Evolutionary conservation across 1,140 invertebrate species (phyloP).

Genomic region (Lepidurus arcticus): DNA sequence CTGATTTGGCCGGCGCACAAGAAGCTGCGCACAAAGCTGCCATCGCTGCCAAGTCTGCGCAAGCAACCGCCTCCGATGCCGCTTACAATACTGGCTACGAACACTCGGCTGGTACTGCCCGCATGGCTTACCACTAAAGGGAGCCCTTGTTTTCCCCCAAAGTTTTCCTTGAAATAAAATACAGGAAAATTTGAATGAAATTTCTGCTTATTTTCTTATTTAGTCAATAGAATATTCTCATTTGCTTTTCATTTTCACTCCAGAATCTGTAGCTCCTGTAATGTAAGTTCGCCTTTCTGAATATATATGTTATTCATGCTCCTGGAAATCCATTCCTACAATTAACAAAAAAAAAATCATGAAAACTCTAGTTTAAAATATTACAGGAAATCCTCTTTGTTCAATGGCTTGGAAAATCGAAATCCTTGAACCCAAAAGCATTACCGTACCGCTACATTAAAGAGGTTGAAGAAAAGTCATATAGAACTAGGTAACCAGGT

Average conservation of each 20-base stretch:
- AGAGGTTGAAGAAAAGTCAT: background rate
- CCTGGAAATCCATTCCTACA: too few relatives aligned
- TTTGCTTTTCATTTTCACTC: background rate
- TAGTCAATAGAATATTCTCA: background rate
- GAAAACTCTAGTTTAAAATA: too few relatives aligned
- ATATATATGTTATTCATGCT: too few relatives aligned
- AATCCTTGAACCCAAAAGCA: too few relatives aligned
- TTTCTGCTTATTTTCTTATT: background rate
- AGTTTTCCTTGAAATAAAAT: background rate
- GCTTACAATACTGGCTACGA: constrained; percentile 29
- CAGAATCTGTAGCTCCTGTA: too few relatives aligned
- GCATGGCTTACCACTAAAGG: background rate
- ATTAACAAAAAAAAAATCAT: too few relatives aligned
- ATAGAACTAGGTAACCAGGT: background rate
- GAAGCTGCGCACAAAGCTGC: constrained; percentile 38
- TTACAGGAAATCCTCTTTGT: too few relatives aligned
- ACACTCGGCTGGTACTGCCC: background rate
- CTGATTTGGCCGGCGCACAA: constrained; percentile 40
- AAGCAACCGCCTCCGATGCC: constrained; percentile 35
- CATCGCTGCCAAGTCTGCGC: constrained; percentile 37
- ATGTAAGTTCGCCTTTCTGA: too few relatives aligned
- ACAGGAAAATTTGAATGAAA: background rate
- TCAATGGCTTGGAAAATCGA: too few relatives aligned
- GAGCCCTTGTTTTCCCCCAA: background rate
- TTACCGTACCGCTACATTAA: background rate